Base-by-base conservation (phyloP, 2,888 invertebrate species). In the Cybosia mesomella region DNA sequence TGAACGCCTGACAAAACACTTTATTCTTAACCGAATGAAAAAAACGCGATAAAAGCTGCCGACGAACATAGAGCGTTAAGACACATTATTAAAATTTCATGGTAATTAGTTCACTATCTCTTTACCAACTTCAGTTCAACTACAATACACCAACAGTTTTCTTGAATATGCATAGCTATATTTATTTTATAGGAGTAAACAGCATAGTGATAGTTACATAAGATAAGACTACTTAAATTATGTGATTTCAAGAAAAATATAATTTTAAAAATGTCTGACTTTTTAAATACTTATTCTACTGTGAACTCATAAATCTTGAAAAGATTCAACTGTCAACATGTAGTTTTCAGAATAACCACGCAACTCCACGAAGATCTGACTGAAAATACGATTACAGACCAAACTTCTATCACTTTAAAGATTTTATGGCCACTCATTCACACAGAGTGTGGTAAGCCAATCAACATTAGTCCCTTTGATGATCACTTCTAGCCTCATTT, bases 391-490 rank as follows among this genome's bases (percentile, higher is more conserved):
- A 63, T 54, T 53, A 63, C 54, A 8, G 18, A 82, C 87, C 76
- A 72, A 82, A 85, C 18, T 0, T 0, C 2, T 0, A 61, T 55
- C 2, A 18, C 0, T 22, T 73, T 85, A 87, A 75, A 79, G 80
- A 53, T 67, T 67, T 81, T 69, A 81, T 70, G 87, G 66, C 71
- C 62, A 73, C 66, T 63, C 39, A 58, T 63, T 58, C 21, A 24
- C 61, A 58, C 72, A 73, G 76, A 78, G 75, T 83, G 83, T 83
- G 76, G 83, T 87, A 86, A 89, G 90, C 91, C 93, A 94, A 94
- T 94, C 93, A 92, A 87, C 91, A 91, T 91, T 92, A 91, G 91
- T 88, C 89, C 87, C 92, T 92, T 91, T 92, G 89, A 87, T 84
- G 85, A 89, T 90, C 80, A 84, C 85, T 85, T 85, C 85, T 89